Base-by-base conservation (phyloP, 2,113 vertebrate genomes). In the Thunnus maccoyii region DNA sequence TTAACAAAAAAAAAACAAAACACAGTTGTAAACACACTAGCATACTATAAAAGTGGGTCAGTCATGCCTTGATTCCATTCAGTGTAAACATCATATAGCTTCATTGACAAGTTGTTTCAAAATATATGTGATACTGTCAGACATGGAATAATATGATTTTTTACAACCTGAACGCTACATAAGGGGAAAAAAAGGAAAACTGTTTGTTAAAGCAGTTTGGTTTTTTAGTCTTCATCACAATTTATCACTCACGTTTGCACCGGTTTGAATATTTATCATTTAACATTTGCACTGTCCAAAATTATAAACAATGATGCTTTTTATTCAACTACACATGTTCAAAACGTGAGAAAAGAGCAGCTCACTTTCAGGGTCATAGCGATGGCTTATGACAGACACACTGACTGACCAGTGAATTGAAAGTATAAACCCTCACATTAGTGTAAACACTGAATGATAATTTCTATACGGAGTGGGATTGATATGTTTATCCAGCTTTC, bases 31-130 rank as follows among this genome's bases (percentile, higher is more conserved):
- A 30, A 30, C 27, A 30, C 36, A 8, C 36, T 41, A 41, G 36
- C 7, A 41, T 7, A 41, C 9, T 41, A 6, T 41, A 41, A 5
- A 5, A 41, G 36, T 11, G 17, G 15, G 9, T 32, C 65, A 67
- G 25, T n/a, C 7, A 8, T 41, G 7, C 9, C 36, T 52, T 69
- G 14, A 48, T 41, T 57, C 27, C 18, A 32, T 20, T 62, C 57
- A 56, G 58, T 51, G 25, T n/a, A 56, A 57, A 20, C 27, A 55
- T 82, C 20, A 22, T 41, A 41, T 41, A 27, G 46, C 56, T 54
- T 52, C 12, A 44, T 47, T 44, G n/a, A n/a, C 10, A 36, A 30
- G 18, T 25, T 67, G 48, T 15, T 44, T 10, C 36, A 22, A 69
- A 46, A 22, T 75, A 67, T 30, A 61, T 51, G 30, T 7, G 20